Evolutionary conservation across 2,797 vertebrate genomes (phyloP), one percentile per base, ranked within the genome.

Genomic region (Alexandromys oeconomus): DNA sequence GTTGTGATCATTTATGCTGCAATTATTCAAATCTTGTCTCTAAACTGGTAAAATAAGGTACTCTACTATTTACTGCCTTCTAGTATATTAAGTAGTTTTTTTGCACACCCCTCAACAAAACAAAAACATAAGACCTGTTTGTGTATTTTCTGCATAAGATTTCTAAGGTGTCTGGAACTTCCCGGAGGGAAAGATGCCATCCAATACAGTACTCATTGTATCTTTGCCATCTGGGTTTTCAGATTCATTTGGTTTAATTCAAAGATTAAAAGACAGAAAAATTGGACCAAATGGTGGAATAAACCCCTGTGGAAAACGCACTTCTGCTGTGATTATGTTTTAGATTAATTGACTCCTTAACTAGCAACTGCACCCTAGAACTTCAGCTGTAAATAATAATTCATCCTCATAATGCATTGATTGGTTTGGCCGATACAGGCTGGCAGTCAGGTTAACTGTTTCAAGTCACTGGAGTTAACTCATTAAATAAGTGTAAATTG

Each of bases 251-350:
- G 96, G 94, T 97, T 98, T 97, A 96, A 98, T 97, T 98, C 96
- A 94, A 96, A 98, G 98, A 89, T 97, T 98, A 98, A 98, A 87
- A 98, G 96, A 96, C 63, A 97, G 98, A 97, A 97, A 98, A 98
- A 97, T 97, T 97, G 96, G 94, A 96, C 94, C 96, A 98, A 97
- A 97, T 97, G 95, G 94, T 97, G 93, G 89, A 95, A 95, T 79
- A 97, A 98, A 86, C 59, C 97, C 96, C 98, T 5, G 87, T 92
- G 97, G 98, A 97, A 98, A 98, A 97, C 93, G 94, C 86, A 67
- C 69, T 97, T 93, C 93, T 48, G 21, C 92, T 67, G 21, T 94
- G 97, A 98, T 98, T 97, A 63, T 12, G 96, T 96, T 95, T 95
- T 29, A 92, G 96, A 98, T 98, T 97, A 98, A 97, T 91, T 95